A percentile compares a stretch with the other conserved stretches of the same genome.
Conservation (phyloP, 2,888 invertebrate species). For the Cylindroiulus punctatus region DNA sequence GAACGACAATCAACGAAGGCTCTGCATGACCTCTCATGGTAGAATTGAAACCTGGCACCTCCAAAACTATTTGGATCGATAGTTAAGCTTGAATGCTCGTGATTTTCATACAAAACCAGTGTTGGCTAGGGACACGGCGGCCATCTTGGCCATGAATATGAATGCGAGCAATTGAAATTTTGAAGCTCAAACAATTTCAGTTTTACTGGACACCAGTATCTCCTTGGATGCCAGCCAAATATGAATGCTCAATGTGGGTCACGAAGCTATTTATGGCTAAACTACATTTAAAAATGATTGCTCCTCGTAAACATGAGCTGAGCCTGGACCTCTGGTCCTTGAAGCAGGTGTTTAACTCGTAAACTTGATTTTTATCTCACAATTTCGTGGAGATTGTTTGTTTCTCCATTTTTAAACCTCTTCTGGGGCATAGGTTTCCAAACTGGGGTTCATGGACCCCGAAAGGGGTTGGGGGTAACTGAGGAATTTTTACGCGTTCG, state of each 20-base stretch:
- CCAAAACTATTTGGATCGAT: not conserved
- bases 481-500: not conserved
- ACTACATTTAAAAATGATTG: conserved; percentile 20
- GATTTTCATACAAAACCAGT: not conserved
- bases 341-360: conserved; percentile 42
- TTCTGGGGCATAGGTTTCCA: not conserved
- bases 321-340: conserved; percentile 19
- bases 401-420: not conserved
- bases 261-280: not conserved
- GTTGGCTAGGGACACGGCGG: not conserved
- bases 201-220: not conserved
- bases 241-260: conserved; percentile 12
- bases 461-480: not conserved
- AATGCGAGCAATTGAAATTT: not conserved
- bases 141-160: not conserved
- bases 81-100: not conserved
- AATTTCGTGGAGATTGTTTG: not conserved
- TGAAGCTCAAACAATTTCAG: not conserved
- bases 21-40: conserved; percentile 16
- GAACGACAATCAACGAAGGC: not conserved
- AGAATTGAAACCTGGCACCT: not conserved
- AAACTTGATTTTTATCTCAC: not conserved
- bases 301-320: not conserved
- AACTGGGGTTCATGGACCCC: not conserved
- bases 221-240: conserved; percentile 16